These are phyloP conservation scores for Sarcophilus harrisii DNA, from an alignment of 2,797 vertebrate genomes.

Conservation along the genomic window DNA sequence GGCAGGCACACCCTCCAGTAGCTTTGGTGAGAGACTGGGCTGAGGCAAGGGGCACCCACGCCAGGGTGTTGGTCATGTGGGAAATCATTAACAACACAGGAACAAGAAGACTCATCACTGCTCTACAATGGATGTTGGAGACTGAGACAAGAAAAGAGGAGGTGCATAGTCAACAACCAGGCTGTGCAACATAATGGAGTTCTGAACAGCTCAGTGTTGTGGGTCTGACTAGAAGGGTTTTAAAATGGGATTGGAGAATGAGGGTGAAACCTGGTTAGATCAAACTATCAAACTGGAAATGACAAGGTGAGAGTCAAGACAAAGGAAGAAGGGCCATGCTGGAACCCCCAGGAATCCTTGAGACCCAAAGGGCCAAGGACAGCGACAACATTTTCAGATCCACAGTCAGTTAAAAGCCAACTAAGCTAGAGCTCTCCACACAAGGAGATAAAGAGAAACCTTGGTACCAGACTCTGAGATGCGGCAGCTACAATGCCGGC, in stretches of 20 bases:
- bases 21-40: no score
- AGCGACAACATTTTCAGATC: background rate
- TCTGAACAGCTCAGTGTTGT: background rate
- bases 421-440: background rate
- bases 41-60: no score
- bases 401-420: background rate
- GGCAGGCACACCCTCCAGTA: no score
- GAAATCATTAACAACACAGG: no score
- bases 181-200: no score
- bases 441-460: background rate
- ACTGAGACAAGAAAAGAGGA: no score
- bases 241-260: background rate
- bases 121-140: no score
- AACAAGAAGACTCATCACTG: no score
- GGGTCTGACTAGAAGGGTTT: background rate
- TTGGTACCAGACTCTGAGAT: background rate
- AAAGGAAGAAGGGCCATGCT: background rate
- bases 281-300: background rate
- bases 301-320: background rate
- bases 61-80: no score
- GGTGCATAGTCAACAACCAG: background rate
- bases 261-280: background rate
- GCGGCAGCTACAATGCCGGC: background rate
- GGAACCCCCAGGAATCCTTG: background rate
- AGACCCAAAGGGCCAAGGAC: background rate